Conservation (phyloP, 2,797 vertebrate species). For the Eospalax fontanierii region DNA sequence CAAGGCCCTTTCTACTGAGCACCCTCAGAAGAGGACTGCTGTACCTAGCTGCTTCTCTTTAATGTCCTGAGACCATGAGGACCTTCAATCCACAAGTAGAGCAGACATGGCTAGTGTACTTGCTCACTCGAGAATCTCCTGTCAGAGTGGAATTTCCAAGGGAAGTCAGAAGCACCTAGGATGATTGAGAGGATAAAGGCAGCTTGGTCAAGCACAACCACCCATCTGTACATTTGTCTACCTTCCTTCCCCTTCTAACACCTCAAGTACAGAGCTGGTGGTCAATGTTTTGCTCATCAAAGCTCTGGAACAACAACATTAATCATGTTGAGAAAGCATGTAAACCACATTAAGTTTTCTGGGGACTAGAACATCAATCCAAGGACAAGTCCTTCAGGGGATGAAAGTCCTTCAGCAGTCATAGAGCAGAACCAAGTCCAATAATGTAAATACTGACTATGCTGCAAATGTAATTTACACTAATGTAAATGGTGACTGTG, state of each 20-base stretch:
- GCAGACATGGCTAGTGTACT: not conserved
- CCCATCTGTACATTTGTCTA: accelerated
- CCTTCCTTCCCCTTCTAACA: not conserved
- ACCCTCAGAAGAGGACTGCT: not conserved
- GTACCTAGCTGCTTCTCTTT: not conserved
- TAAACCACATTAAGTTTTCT: not conserved
- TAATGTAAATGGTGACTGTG: not conserved
- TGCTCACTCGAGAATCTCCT: not conserved
- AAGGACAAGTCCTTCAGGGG: not conserved
- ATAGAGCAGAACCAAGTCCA: not conserved
- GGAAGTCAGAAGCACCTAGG: not conserved
- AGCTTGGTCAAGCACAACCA: not conserved
- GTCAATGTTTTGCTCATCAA: not conserved
- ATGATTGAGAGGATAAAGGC: not conserved
- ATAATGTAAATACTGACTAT: not conserved
- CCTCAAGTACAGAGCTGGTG: not conserved
- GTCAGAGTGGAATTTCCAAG: not conserved
- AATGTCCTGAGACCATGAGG: not conserved
- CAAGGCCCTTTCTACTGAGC: not conserved
- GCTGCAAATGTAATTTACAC: no score
- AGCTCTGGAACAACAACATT: not conserved
- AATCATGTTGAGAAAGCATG: not conserved
- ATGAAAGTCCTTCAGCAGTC: not conserved
- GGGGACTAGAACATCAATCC: not conserved
- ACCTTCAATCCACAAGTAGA: not conserved